Conservation (phyloP, 2,888 invertebrate species). For the Caenorhabditis wallacei region DNA sequence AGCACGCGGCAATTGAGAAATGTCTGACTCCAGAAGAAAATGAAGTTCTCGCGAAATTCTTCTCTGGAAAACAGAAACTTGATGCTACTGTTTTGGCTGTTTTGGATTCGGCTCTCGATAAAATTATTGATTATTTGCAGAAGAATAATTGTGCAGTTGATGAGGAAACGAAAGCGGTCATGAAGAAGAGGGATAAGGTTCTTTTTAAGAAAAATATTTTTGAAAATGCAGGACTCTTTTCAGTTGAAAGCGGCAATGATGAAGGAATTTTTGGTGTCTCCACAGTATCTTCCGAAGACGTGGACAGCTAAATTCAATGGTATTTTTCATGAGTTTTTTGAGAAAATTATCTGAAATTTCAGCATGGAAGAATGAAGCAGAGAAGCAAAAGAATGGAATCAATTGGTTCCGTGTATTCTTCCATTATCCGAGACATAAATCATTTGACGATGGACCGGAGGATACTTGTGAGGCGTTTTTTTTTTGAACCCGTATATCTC, state of each 20-base stretch:
- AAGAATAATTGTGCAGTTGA: slow-evolving; percentile 65
- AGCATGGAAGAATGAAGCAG: slow-evolving; percentile 67
- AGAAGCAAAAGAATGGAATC: slow-evolving; percentile 67
- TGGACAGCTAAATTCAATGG: slow-evolving; percentile 68
- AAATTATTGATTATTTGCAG: slow-evolving; percentile 68
- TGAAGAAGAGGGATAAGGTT: slow-evolving; percentile 65
- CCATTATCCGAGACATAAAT: slow-evolving; percentile 68
- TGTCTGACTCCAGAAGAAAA: slow-evolving; percentile 64
- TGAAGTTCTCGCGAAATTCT: slow-evolving; percentile 67
- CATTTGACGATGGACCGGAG: slow-evolving; percentile 70
- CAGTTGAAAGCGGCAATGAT: slow-evolving; percentile 69
- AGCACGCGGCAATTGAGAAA: slow-evolving; percentile 63
- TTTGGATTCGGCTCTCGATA: slow-evolving; percentile 64
- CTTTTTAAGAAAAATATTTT: background rate
- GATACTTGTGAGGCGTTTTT: slow-evolving; percentile 56
- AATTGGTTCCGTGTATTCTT: slow-evolving; percentile 69
- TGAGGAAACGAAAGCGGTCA: slow-evolving; percentile 63
- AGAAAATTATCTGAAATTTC: background rate
- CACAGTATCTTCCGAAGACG: slow-evolving; percentile 69
- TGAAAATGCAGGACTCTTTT: background rate
- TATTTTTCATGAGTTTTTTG: background rate
- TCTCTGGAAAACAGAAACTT: slow-evolving; percentile 67
- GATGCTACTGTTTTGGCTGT: slow-evolving; percentile 44
- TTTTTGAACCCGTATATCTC: no score
- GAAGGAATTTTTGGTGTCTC: slow-evolving; percentile 67